These are phyloP conservation scores for Nebria salina DNA, from an alignment of 2,888 invertebrate species.

Conservation along the genomic window DNA sequence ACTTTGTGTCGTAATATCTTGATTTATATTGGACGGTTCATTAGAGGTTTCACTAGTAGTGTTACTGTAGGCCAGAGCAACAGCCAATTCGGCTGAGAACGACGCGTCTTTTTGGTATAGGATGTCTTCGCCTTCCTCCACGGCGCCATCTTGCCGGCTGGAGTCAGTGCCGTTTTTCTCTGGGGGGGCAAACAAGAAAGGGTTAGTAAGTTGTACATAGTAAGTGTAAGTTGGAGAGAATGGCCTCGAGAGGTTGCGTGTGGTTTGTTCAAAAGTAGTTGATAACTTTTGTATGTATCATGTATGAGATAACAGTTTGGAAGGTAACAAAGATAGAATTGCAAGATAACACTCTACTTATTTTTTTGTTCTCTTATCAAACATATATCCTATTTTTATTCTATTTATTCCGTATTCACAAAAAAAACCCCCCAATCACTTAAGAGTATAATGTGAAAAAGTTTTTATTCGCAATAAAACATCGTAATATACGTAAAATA, in stretches of 20 bases:
- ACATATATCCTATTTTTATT: no score
- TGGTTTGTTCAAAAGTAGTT: not conserved
- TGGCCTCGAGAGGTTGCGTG: not conserved
- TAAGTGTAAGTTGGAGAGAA: not conserved
- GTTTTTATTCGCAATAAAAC: no score
- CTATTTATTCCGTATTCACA: no score
- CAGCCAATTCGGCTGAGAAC: conserved; percentile 78
- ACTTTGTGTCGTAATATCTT: conserved; percentile 67
- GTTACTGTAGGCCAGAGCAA: conserved; percentile 57
- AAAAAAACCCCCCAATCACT: no score
- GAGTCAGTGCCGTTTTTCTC: conserved; percentile 78
- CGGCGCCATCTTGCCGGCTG: conserved; percentile 64
- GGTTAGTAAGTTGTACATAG: not conserved
- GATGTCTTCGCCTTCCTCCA: conserved; percentile 73
- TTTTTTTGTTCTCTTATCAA: not conserved
- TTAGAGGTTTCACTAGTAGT: conserved; percentile 48
- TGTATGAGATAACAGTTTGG: not conserved
- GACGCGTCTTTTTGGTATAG: conserved; percentile 82
- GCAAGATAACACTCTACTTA: not conserved
- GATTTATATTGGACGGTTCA: conserved; percentile 44
- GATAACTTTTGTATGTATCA: not conserved
- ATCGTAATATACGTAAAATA: no score
- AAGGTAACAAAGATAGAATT: not conserved
- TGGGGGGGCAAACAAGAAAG: conserved; percentile 61
- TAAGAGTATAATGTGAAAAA: no score